A percentile compares a stretch with the other conserved stretches of the same genome.
Conservation (phyloP, 2,888 invertebrate species). For the Drosophila mayaguana region DNA sequence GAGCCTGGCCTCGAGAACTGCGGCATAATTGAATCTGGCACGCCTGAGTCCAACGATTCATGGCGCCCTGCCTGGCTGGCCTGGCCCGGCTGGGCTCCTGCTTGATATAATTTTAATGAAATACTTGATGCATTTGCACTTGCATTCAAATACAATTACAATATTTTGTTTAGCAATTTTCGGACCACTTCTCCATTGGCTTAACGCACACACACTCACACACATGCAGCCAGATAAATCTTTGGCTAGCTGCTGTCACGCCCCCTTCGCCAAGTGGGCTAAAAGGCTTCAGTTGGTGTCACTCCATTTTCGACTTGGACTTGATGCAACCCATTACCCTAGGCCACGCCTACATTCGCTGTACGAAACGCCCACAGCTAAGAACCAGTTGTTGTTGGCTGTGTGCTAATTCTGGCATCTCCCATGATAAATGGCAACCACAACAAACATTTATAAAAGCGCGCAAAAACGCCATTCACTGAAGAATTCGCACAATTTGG, state of each 20-base stretch:
- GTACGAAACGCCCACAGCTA: conserved; percentile 47
- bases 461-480: conserved; percentile 24
- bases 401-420: conserved; percentile 59
- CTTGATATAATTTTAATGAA: conserved; percentile 52
- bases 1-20: conserved; percentile 26
- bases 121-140: conserved; percentile 49
- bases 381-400: conserved; percentile 30
- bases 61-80: background rate
- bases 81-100: background rate
- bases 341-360: conserved; percentile 45
- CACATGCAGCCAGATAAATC: conserved; percentile 31
- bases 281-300: conserved; percentile 43
- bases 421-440: conserved; percentile 69
- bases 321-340: conserved; percentile 53
- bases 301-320: conserved; percentile 37
- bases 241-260: conserved; percentile 13
- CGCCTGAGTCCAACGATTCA: conserved; percentile 27
- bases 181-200: conserved; percentile 15
- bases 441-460: conserved; percentile 53
- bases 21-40: conserved; percentile 65
- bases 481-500: conserved; percentile 20
- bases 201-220: conserved; percentile 8
- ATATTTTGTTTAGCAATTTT: conserved; percentile 14
- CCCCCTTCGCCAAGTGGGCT: conserved; percentile 17
- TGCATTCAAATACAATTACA: conserved; percentile 71